Base-by-base conservation (phyloP, 2,797 vertebrate genomes). In the Phrynocephalus forsythii region DNA sequence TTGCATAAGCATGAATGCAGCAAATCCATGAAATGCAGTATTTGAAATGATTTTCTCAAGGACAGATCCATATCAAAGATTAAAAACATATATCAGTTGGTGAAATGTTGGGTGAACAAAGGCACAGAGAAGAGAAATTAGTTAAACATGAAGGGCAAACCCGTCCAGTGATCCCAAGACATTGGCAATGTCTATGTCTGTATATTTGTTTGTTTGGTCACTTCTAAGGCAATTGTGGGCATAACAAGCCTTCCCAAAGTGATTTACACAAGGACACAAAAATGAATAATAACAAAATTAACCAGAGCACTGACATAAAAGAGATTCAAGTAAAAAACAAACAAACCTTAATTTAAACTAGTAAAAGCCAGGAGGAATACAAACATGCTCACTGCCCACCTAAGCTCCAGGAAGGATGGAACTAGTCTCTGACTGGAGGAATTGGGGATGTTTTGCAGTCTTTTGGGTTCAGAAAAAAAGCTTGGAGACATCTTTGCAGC, bases 41-140 rank as follows among this genome's bases (percentile, higher is more conserved):
- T 86, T 66, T 79, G 76, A 94, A 79, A 63, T 77, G 85, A 91
- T 92, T 90, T 91, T 20, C 82, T 92, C 87, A 82, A 82, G 38
- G 91, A 81, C 56, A 77, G 44, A 79, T 91, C 90, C 18, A 6
- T 20, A 77, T 3, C 77, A 75, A 68, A 82, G n/a, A 88, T 79
- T 48, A 83, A 90, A 79, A 90, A 87, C 33, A 78, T 6, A n/a
- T 10, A 44, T 80, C 83, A 28, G 0, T 0, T 15, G 9, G 85
- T 83, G 63, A 48, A 67, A 83, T 52, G 18, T 2, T 28, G 4
- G 9, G 7, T 20, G 1, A 30, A 86, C 71, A 44, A 83, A 63
- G 18, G 60, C 15, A 63, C 16, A 22, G 6, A 76, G 18, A 9
- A 76, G 48, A 44, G 3, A 76, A 24, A 48, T 3, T 16, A 76